phyloP scores from a whole-genome alignment of 1,140 invertebrate genomes.

The Heliconius nattereri region DNA sequence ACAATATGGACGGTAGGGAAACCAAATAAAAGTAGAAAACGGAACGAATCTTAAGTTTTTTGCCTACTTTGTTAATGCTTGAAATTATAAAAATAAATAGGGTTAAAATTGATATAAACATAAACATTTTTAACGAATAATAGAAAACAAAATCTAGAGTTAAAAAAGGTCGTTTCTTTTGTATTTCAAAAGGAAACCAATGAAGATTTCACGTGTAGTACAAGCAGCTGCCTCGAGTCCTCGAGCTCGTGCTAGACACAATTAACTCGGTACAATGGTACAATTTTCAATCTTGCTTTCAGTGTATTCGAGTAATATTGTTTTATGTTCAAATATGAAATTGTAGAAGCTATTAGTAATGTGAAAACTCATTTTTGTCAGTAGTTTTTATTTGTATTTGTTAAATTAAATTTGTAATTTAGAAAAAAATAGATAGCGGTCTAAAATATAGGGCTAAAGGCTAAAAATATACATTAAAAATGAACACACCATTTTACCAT shows the following conservation, averaged over 20 bases:
- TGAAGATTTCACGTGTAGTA: slow-evolving; percentile 18
- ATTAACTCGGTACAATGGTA: slow-evolving; percentile 13
- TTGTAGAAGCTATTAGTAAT: background rate
- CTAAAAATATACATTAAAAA: too few species aligned
- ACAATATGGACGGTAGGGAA: too few species aligned
- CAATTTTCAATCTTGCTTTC: slow-evolving; percentile 7
- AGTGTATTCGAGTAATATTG: background rate
- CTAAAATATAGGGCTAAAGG: too few species aligned
- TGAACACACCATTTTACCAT: too few species aligned
- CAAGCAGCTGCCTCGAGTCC: slow-evolving; percentile 14
- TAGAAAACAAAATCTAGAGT: background rate
- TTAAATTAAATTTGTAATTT: background rate
- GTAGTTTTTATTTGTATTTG: background rate
- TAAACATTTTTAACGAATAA: background rate
- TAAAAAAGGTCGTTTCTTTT: background rate
- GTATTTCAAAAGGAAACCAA: slow-evolving; percentile 16
- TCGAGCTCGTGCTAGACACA: slow-evolving; percentile 9
- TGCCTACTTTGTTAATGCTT: too few species aligned
- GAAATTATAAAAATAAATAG: too few species aligned
- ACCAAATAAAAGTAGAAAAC: too few species aligned
- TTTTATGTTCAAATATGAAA: background rate
- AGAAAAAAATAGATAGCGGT: too few species aligned
- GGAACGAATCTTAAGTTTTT: too few species aligned
- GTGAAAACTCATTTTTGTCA: background rate
- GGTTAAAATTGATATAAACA: too few species aligned